Base-by-base conservation (phyloP, 1,140 invertebrate species). In the Rhyzopertha dominica region DNA sequence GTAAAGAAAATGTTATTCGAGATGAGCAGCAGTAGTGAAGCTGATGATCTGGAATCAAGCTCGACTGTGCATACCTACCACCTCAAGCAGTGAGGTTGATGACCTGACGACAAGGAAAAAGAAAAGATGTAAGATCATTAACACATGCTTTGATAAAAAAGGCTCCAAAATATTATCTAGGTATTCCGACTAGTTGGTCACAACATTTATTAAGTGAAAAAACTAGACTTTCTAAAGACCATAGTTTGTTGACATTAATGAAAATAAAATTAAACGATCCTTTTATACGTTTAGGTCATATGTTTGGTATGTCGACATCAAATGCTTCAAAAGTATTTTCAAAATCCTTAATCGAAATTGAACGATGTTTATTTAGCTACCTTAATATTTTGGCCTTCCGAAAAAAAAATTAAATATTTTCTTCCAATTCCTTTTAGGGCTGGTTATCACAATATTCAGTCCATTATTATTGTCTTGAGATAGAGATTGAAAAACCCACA, bases 401-500 rank as follows among this genome's bases (percentile, higher is more conserved):
- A 2, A n/a, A 23, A 31, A 32, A 2, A 32, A 4, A 45, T 56
- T 10, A 49, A 42, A 26, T 44, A 22, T 39, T 45, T 47, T 43
- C 43, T 55, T 28, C 51, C 49, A 17, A 37, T 51, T 14, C 35
- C 53, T 13, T 54, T 60, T 35, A 43, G 52, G 41, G 41, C 26
- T 17, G 23, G 49, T 22, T 58, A 59, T 44, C 40, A 32, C 10
- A 49, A 50, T 25, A 38, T 51, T 12, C 9, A 39, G 12, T 41
- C 34, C 23, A 53, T 58, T 36, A 50, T 61, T 5, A 67, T 38
- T 65, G 62, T 50, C 58, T 66, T 19, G 62, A 66, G 56, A 58
- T 66, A 26, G 18, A 63, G 42, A 64, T 66, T 24, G 43, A 56
- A 36, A 67, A 66, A 47, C 59, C 57, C n/a, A 29, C 12, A 35